Percentiles rank a stretch among this genome's conserved stretches.
Conservation (phyloP, 2,797 vertebrate species). For the Typhlichthys subterraneus region DNA sequence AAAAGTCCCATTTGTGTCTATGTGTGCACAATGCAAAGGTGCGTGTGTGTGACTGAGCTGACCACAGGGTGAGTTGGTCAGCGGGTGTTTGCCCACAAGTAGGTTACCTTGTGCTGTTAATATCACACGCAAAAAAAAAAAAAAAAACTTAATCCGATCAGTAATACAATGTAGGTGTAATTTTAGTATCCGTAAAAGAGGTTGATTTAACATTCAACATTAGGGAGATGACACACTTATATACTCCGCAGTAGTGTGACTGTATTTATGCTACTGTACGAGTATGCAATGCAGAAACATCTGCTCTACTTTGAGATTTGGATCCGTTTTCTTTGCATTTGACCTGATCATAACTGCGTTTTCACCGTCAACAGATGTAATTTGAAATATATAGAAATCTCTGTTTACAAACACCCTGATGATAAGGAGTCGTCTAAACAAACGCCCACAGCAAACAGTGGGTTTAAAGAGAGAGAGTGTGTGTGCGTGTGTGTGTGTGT, state of each 20-base stretch:
- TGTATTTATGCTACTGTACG: slow-evolving; percentile 24
- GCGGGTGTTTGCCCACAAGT: slow-evolving; percentile 14
- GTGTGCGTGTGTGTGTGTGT: slow-evolving; percentile 18
- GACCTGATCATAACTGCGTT: slow-evolving; percentile 30
- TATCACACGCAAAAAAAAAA: no score
- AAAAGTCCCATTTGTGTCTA: background rate
- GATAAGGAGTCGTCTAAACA: slow-evolving; percentile 10
- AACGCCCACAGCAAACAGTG: slow-evolving; percentile 9
- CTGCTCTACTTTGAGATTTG: slow-evolving; percentile 42
- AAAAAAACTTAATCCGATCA: slow-evolving; percentile 7
- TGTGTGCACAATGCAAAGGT: background rate
- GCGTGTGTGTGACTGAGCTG: slow-evolving; percentile 3
- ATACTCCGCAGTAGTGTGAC: slow-evolving; percentile 6
- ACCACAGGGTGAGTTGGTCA: slow-evolving; percentile 12
- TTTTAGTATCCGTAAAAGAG: no score
- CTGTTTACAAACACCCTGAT: background rate
- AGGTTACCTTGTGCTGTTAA: no score
- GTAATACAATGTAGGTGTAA: no score
- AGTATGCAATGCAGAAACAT: slow-evolving; percentile 37
- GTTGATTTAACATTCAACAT: no score
- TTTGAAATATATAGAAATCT: slow-evolving; percentile 14
- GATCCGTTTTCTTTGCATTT: slow-evolving; percentile 27
- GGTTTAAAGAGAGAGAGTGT: slow-evolving; percentile 9
- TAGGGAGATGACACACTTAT: no score
- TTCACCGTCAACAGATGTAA: slow-evolving; percentile 33